phyloP scores from a whole-genome alignment of 1,140 invertebrate species.

The Homalodisca vitripennis region DNA sequence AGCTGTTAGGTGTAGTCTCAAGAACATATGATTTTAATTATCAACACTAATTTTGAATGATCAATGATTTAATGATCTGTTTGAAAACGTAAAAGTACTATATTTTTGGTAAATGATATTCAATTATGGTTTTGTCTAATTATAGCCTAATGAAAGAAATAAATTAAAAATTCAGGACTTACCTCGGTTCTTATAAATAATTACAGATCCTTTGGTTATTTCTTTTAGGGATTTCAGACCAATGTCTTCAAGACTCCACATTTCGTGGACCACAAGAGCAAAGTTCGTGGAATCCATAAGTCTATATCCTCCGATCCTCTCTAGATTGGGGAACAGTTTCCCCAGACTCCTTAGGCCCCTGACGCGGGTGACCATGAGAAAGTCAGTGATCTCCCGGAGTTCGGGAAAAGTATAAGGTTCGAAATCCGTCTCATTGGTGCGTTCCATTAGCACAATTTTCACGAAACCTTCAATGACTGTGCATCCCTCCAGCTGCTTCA shows the following conservation, averaged over 20 bases:
- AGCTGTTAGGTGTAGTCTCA: too few relatives aligned
- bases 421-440: background rate
- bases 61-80: too few relatives aligned
- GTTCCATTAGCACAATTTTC: slow-evolving; percentile 1
- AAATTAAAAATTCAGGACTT: background rate
- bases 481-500: background rate
- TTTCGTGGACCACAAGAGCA: background rate
- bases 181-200: background rate
- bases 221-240: background rate
- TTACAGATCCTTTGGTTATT: slow-evolving; percentile 2
- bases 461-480: slow-evolving; percentile 5
- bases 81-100: too few relatives aligned
- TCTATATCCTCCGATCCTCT: background rate
- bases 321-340: slow-evolving; percentile 6
- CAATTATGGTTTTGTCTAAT: too few relatives aligned
- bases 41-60: too few relatives aligned
- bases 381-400: background rate
- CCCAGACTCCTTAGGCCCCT: background rate
- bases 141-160: too few relatives aligned
- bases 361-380: background rate
- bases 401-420: background rate
- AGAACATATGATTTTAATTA: too few relatives aligned
- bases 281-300: background rate
- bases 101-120: too few relatives aligned
- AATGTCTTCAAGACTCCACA: background rate